These are phyloP conservation scores for Antigone vipio DNA, from an alignment of 2,113 vertebrate genomes.

Conservation along the genomic window DNA sequence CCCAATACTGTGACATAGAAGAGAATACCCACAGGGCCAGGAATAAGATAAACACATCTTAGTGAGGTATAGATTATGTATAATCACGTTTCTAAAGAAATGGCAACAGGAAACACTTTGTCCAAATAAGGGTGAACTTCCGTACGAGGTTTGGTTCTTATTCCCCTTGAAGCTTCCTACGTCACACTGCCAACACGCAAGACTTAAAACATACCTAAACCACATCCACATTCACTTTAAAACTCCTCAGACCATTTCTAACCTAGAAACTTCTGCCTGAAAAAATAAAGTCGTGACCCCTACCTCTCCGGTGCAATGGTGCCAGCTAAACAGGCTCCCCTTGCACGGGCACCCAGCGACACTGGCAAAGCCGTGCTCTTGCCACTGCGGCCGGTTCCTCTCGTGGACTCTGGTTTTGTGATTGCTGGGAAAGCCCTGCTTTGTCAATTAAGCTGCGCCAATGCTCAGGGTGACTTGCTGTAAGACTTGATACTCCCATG, in stretches of 20 bases:
- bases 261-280: neutral
- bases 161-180: neutral
- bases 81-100: neutral
- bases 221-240: neutral
- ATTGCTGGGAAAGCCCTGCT: neutral
- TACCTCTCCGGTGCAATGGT: rapidly evolving
- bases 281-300: neutral
- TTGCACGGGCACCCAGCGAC: rapidly evolving
- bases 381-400: neutral
- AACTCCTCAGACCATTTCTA: neutral
- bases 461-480: neutral
- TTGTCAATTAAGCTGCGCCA: neutral
- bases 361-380: neutral
- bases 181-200: rapidly evolving
- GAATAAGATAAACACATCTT: neutral
- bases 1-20: neutral
- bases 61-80: neutral
- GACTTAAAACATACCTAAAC: neutral
- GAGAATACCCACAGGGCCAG: neutral
- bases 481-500: neutral
- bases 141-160: neutral
- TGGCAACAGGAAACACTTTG: neutral
- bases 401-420: rapidly evolving
- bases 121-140: neutral
- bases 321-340: neutral